These are phyloP conservation scores for Propsilocerus akamusi DNA, from an alignment of 1,140 invertebrate genomes.

Conservation along the genomic window DNA sequence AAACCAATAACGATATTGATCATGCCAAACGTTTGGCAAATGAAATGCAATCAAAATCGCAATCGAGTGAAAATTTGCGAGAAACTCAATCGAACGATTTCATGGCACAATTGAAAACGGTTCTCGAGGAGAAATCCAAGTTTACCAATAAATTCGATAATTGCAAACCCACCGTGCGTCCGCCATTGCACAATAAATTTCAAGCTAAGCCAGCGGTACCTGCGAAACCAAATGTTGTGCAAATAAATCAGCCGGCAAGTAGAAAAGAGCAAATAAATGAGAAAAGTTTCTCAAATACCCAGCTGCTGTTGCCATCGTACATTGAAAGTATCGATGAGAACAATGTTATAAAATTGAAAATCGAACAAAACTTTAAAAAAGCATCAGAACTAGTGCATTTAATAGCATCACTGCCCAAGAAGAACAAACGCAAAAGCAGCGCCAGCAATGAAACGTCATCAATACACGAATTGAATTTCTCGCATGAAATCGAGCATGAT, in stretches of 20 bases:
- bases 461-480: constrained; percentile 14
- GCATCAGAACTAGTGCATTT: constrained; percentile 35
- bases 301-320: constrained; percentile 17
- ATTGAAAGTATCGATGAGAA: constrained; percentile 27
- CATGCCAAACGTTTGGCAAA: constrained; percentile 14
- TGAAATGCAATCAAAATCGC: constrained; percentile 7
- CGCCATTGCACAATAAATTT: background rate
- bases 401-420: constrained; percentile 14
- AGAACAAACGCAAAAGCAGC: constrained; percentile 24
- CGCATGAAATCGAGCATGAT: constrained; percentile 15
- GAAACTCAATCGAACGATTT: background rate
- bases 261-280: constrained; percentile 5
- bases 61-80: constrained; percentile 4
- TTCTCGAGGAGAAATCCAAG: constrained; percentile 4
- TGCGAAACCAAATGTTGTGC: background rate
- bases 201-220: background rate
- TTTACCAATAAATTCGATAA: background rate
- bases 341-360: constrained; percentile 40
- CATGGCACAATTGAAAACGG: constrained; percentile 6
- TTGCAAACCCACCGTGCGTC: background rate
- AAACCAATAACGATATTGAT: background rate
- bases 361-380: constrained; percentile 39
- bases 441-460: constrained; percentile 28
- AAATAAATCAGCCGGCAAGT: constrained; percentile 2
- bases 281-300: constrained; percentile 1